Conservation (phyloP, 2,888 invertebrate genomes). For the Netelia inedita region DNA sequence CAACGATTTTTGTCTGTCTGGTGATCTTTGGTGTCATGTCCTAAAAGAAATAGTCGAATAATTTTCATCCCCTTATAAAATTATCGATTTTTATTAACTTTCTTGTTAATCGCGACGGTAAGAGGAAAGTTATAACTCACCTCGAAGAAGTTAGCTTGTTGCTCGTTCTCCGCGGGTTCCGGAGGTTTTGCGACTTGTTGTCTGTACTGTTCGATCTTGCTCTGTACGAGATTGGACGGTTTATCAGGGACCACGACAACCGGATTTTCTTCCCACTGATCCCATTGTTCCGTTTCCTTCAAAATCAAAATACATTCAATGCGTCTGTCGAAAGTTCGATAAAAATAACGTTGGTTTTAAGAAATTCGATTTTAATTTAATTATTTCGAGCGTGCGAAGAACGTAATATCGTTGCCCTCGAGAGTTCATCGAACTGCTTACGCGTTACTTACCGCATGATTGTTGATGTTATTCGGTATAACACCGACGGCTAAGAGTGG, state of each 20-base stretch:
- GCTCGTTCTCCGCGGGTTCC: constrained; percentile 84
- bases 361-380: no score
- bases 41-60: constrained; percentile 77
- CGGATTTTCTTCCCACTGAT: constrained; percentile 88
- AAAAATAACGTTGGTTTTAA: neutral
- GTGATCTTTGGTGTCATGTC: constrained; percentile 89
- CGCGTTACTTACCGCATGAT: constrained; percentile 64
- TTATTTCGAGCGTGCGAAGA: neutral
- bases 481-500: constrained; percentile 87
- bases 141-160: constrained; percentile 87
- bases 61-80: neutral
- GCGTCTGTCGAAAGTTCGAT: constrained; percentile 26
- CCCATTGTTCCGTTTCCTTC: constrained; percentile 86
- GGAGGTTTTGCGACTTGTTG: constrained; percentile 86
- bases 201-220: constrained; percentile 88
- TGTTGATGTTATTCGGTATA: constrained; percentile 82
- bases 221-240: constrained; percentile 86
- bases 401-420: neutral
- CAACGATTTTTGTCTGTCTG: constrained; percentile 87
- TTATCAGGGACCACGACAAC: constrained; percentile 82
- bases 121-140: constrained; percentile 76
- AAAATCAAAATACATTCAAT: constrained; percentile 66
- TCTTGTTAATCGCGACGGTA: neutral
- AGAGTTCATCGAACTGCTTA: constrained; percentile 40
- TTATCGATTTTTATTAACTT: neutral